A percentile compares a stretch with the other conserved stretches of the same genome.
Conservation (phyloP, 1,140 invertebrate species). For the Drosophila elegans region DNA sequence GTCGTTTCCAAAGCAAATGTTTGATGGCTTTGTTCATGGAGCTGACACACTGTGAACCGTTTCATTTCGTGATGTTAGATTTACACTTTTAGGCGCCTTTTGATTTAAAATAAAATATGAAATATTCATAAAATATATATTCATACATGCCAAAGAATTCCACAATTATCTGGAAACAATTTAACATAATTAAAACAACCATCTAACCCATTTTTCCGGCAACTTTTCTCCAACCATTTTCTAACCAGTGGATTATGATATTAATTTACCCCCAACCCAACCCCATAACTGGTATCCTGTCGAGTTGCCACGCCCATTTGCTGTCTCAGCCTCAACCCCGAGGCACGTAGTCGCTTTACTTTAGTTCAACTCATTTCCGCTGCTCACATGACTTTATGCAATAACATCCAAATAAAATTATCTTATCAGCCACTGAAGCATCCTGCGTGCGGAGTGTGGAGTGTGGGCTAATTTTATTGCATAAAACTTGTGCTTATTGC, state of each 20-base stretch:
- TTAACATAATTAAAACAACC: too few species aligned
- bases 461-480: conserved; percentile 76
- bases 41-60: conserved; percentile 22
- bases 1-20: conserved; percentile 34
- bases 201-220: background rate
- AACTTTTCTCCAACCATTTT: conserved; percentile 18
- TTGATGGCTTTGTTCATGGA: conserved; percentile 41
- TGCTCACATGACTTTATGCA: conserved; percentile 81
- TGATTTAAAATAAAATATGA: background rate
- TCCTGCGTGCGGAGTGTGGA: conserved; percentile 63
- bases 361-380: conserved; percentile 80
- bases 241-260: conserved; percentile 61
- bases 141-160: too few species aligned
- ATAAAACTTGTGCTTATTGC: conserved; percentile 80
- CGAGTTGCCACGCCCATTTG: background rate
- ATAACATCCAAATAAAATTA: conserved; percentile 82
- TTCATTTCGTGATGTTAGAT: background rate
- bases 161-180: too few species aligned
- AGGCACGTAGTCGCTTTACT: conserved; percentile 72
- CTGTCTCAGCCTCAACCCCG: background rate
- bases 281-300: background rate
- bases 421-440: conserved; percentile 74
- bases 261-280: conserved; percentile 31
- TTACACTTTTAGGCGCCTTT: background rate
- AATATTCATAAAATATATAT: too few species aligned